Evolutionary conservation across 2,113 vertebrate genomes (phyloP).

Genomic region (Gallinago undulata): DNA sequence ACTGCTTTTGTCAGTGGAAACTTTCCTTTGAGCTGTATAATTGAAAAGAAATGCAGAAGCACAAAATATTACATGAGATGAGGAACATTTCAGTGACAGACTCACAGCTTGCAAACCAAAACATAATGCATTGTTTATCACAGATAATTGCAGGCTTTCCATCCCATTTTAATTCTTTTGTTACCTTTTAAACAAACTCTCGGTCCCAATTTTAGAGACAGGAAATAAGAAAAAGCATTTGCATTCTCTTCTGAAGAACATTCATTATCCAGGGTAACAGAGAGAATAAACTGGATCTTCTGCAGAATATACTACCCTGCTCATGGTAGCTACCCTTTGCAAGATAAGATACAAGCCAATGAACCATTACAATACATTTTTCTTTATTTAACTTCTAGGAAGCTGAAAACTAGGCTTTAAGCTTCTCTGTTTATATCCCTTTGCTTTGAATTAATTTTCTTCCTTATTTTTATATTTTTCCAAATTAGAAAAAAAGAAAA

Average conservation of each 20-base stretch:
- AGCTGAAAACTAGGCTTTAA: slow-evolving; percentile 18
- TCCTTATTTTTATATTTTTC: not conserved
- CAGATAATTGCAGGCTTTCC: slow-evolving; percentile 68
- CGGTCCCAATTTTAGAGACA: not conserved
- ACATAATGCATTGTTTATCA: slow-evolving; percentile 62
- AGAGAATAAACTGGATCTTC: slow-evolving; percentile 15
- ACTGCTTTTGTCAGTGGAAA: slow-evolving; percentile 62
- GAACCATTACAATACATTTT: not conserved
- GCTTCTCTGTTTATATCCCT: not conserved
- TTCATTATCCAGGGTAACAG: slow-evolving; percentile 45
- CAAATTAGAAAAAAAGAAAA: not conserved
- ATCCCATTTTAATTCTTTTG: slow-evolving; percentile 59
- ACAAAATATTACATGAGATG: slow-evolving; percentile 57
- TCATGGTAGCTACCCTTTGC: not conserved
- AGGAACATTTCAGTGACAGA: slow-evolving; percentile 33
- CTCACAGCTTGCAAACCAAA: slow-evolving; percentile 32
- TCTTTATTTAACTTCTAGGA: slow-evolving; percentile 11
- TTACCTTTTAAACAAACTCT: slow-evolving; percentile 52
- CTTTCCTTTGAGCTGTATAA: slow-evolving; percentile 66
- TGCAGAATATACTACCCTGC: not conserved
- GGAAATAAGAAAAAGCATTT: slow-evolving; percentile 52
- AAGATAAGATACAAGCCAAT: slow-evolving; percentile 2
- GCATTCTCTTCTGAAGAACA: slow-evolving; percentile 56
- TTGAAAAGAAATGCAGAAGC: slow-evolving; percentile 64
- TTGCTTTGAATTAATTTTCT: not conserved